Evolutionary conservation across 2,888 invertebrate genomes (phyloP).

Genomic region (Pseudococcus longispinus): DNA sequence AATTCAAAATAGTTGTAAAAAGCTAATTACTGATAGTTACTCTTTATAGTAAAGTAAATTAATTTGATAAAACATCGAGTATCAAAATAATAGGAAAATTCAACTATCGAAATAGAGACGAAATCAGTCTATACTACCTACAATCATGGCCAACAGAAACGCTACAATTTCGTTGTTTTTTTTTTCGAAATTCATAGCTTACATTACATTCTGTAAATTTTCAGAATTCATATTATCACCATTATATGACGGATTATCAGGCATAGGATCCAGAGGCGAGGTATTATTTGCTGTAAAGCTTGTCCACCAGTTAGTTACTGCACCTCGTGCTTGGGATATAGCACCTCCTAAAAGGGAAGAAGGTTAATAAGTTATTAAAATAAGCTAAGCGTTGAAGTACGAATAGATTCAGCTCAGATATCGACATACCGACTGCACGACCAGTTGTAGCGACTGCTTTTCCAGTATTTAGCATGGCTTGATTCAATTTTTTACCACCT

Average conservation of each 20-base stretch:
- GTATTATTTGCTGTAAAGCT: conserved; percentile 66
- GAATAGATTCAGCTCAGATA: not conserved
- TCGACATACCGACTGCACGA: conserved; percentile 72
- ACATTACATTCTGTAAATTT: not conserved
- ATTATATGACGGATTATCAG: not conserved
- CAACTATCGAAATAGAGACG: not conserved
- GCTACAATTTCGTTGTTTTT: not conserved
- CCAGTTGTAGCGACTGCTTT: conserved; percentile 84
- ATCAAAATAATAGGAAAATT: conserved; percentile 41
- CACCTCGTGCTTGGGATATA: conserved; percentile 85
- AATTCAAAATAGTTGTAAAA: conserved; percentile 12
- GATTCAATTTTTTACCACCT: conserved; percentile 89
- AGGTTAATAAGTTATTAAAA: conserved; percentile 18
- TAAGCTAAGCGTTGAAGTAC: too few species aligned
- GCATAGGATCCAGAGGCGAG: not conserved
- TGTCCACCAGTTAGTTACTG: conserved; percentile 87
- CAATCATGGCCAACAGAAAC: not conserved
- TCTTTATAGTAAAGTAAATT: not conserved
- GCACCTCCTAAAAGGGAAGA: conserved; percentile 72
- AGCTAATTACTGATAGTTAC: not conserved
- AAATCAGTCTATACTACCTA: conserved; percentile 20
- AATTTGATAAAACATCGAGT: conserved; percentile 28
- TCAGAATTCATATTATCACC: conserved; percentile 37
- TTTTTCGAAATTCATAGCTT: not conserved
- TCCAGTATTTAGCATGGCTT: conserved; percentile 89